Conservation (phyloP, 2,888 invertebrate genomes). For the Bedellia somnulentella region DNA sequence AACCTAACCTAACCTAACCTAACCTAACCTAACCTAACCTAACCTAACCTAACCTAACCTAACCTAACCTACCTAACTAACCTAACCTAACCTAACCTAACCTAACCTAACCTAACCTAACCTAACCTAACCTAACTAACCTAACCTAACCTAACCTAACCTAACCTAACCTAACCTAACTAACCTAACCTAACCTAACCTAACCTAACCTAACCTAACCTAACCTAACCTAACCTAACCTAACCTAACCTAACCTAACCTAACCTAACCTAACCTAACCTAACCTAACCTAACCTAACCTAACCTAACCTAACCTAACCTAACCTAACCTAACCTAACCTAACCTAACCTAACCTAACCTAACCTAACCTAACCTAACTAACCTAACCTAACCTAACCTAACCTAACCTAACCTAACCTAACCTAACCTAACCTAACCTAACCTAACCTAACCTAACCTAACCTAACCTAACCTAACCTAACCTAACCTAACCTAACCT, state of each 20-base stretch:
- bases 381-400: constrained; percentile 4
- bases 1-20: constrained; percentile 4
- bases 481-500: constrained; percentile 4
- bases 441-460: constrained; percentile 4
- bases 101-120: constrained; percentile 3
- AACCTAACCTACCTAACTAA: constrained; percentile 7
- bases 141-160: constrained; percentile 7
- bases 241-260: constrained; percentile 13
- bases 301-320: constrained; percentile 13
- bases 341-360: constrained; percentile 13
- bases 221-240: constrained; percentile 10
- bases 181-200: constrained; percentile 10
- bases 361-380: constrained; percentile 9
- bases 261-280: constrained; percentile 9
- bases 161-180: constrained; percentile 7
- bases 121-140: constrained; percentile 7
- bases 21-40: constrained; percentile 6
- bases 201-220: constrained; percentile 11
- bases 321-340: constrained; percentile 13
- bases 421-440: constrained; percentile 4
- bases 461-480: constrained; percentile 4
- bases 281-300: constrained; percentile 12
- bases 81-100: constrained; percentile 7
- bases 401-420: constrained; percentile 4
- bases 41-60: constrained; percentile 8